Base-by-base conservation (phyloP, 2,797 vertebrate genomes). In the Spea hammondii region DNA sequence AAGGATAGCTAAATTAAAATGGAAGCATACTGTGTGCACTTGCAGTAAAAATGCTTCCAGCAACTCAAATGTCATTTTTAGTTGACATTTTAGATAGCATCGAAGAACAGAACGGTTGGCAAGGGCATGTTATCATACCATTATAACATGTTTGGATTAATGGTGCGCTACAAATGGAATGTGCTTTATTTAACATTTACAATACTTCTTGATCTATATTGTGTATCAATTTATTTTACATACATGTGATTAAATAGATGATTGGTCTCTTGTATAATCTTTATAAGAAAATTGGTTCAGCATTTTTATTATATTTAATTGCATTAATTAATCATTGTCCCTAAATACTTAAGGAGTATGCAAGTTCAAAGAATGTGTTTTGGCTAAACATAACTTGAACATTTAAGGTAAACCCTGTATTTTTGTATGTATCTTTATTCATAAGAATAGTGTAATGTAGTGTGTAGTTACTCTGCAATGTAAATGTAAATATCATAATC, bases 51-150 rank as follows among this genome's bases (percentile, higher is more conserved):
- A 65, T 45, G 64, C 64, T 65, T 65, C 44, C 64, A 65, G 44
- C 64, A 65, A 65, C 44, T 70, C 14, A 70, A 70, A 70, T 70
- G 51, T 44, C n/a, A 17, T 54, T 70, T 69, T 54, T 70, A 70
- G 49, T 32, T 70, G 68, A 51, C 51, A 44, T 32, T 70, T 65
- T 13, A 57, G 55, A 57, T 12, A 51, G n/a, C 51, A 69, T 70
- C 14, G n/a, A 70, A 53, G 50, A 53, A 9, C n/a, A 44, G 14
- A 10, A n/a, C 8, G 6, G 51, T 54, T 70, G 67, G 48, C 8
- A 65, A 65, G 12, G 8, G 64, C 8, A 65, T 69, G 67, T 6
- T 69, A 17, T 50, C 13, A 69, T 69, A 69, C 45, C 14, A 70
- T 54, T 70, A 54, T 4, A 54, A 54, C 32, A 70, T 70, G 68